Conservation (phyloP, 2,888 invertebrate species). For the Bembecia ichneumoniformis region DNA sequence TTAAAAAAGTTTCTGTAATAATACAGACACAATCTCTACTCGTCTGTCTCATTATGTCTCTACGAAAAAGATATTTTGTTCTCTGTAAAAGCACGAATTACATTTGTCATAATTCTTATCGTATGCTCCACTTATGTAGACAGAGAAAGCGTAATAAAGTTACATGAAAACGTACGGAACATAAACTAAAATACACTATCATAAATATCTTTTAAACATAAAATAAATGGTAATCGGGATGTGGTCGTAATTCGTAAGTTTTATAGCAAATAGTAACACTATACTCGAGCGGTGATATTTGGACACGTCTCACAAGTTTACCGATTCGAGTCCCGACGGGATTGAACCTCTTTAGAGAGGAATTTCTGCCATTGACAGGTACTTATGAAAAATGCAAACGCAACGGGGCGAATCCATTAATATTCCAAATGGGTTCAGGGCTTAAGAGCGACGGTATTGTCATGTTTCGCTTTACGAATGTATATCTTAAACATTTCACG, state of each 20-base stretch:
- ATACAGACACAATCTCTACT: too few relatives aligned
- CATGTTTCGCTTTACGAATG: neutral
- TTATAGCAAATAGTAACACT: neutral
- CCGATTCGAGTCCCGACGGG: neutral
- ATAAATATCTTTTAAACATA: too few relatives aligned
- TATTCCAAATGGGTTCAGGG: conserved; percentile 21
- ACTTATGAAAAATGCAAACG: conserved; percentile 10
- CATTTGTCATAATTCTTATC: too few relatives aligned
- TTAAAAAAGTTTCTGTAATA: too few relatives aligned
- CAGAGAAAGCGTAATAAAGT: too few relatives aligned
- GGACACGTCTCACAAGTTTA: neutral
- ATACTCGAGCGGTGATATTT: neutral
- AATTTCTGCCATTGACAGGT: conserved; percentile 17
- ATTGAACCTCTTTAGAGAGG: conserved; percentile 11
- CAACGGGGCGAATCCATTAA: conserved; percentile 15
- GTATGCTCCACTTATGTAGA: too few relatives aligned
- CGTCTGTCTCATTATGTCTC: too few relatives aligned
- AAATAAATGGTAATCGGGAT: too few relatives aligned
- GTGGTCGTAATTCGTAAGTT: neutral
- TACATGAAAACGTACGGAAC: too few relatives aligned
- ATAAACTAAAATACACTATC: too few relatives aligned
- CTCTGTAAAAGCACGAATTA: too few relatives aligned
- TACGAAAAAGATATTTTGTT: too few relatives aligned
- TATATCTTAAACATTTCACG: conserved; percentile 1
- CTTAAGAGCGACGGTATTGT: conserved; percentile 17